phyloP scores from a whole-genome alignment of 2,888 invertebrate genomes.

The Ganaspis brasiliensis region DNA sequence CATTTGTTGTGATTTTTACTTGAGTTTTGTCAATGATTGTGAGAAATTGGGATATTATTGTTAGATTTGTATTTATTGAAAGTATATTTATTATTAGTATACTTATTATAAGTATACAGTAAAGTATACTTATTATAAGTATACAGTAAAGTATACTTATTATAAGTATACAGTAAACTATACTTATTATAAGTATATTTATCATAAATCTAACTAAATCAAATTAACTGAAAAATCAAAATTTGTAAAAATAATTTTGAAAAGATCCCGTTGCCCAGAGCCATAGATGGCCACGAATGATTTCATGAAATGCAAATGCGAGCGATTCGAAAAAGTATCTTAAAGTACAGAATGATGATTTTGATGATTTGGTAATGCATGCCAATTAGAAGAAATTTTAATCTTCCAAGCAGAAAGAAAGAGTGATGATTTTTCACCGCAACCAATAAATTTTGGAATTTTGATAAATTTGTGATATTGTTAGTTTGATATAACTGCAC shows the following conservation, averaged over 20 bases:
- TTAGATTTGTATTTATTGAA: no score
- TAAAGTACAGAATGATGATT: slow-evolving; percentile 69
- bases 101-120: no score
- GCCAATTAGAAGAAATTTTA: slow-evolving; percentile 80
- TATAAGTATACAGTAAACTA: no score
- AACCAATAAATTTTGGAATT: slow-evolving; percentile 76
- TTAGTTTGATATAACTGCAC: slow-evolving; percentile 81
- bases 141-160: no score
- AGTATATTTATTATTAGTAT: no score
- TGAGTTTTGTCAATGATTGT: background rate
- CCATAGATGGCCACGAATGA: slow-evolving; percentile 63
- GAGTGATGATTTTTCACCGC: slow-evolving; percentile 80
- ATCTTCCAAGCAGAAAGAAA: slow-evolving; percentile 78
- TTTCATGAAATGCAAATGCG: slow-evolving; percentile 74
- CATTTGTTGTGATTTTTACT: background rate
- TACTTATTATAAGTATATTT: no score
- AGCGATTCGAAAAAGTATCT: slow-evolving; percentile 69
- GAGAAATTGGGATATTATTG: no score
- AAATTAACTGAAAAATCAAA: no score
- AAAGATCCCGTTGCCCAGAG: slow-evolving; percentile 19
- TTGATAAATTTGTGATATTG: slow-evolving; percentile 71
- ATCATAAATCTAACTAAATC: no score
- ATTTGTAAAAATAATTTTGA: slow-evolving; percentile 11
- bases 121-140: no score
- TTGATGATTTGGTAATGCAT: slow-evolving; percentile 77